Evolutionary conservation across 2,113 vertebrate genomes (phyloP).

Genomic region (Microcebus jonahi): DNA sequence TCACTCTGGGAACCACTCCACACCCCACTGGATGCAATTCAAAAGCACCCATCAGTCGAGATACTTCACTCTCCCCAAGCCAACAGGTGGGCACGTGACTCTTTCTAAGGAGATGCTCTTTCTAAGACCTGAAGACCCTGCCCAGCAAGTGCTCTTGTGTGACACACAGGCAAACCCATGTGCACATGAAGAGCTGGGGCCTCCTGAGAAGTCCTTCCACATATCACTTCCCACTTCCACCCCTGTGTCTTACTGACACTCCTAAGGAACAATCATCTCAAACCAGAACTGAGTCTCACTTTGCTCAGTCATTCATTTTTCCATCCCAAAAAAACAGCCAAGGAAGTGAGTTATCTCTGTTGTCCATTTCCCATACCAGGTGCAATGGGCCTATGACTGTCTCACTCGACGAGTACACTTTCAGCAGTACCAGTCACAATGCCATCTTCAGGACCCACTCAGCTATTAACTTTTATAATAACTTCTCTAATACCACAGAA

Average conservation of each 20-base stretch:
- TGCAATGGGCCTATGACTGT: neutral
- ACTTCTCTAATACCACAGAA: neutral
- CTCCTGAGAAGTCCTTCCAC: neutral
- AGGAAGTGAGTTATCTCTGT: neutral
- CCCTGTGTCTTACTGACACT: neutral
- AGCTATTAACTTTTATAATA: neutral
- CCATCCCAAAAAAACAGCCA: neutral
- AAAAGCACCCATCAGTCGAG: neutral
- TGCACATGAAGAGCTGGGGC: neutral
- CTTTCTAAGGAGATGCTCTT: neutral
- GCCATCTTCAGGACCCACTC: neutral
- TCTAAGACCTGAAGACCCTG: neutral
- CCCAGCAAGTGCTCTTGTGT: neutral
- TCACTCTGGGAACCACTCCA: neutral
- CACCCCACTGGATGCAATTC: neutral
- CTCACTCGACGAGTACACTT: neutral
- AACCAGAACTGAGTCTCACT: neutral
- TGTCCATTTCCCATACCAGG: neutral
- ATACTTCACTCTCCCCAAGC: neutral
- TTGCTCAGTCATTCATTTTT: neutral
- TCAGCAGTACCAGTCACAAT: neutral
- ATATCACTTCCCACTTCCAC: neutral
- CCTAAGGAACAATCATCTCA: neutral
- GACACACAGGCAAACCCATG: neutral
- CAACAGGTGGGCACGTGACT: neutral